These are phyloP conservation scores for Caranx melampygus DNA, from an alignment of 2,113 vertebrate species.

Conservation along the genomic window DNA sequence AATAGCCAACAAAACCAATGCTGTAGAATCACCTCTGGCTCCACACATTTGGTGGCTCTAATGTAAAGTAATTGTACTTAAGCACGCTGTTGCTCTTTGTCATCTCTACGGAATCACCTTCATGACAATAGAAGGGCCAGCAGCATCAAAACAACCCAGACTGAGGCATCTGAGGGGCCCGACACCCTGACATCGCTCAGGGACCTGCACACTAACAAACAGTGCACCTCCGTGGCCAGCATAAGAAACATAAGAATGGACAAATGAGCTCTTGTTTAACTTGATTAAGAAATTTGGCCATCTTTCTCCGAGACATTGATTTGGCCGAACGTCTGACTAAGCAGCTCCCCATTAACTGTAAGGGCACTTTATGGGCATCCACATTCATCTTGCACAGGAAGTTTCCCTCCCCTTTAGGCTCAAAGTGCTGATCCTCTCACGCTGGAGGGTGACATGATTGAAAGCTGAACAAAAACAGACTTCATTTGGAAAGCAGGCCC, in stretches of 20 bases:
- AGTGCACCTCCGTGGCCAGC: neutral
- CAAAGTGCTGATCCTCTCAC: conserved; percentile 61
- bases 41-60: conserved; percentile 1
- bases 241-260: neutral
- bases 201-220: conserved; percentile 1
- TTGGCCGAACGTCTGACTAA: conserved; percentile 56
- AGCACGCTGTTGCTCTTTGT: conserved; percentile 44
- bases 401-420: conserved; percentile 45
- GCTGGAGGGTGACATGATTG: conserved; percentile 40
- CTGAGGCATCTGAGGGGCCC: neutral
- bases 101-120: conserved; percentile 20
- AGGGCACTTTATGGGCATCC: conserved; percentile 59
- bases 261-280: conserved; percentile 44
- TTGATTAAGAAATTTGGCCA: conserved; percentile 59
- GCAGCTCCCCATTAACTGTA: conserved; percentile 60
- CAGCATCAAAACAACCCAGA: conserved; percentile 5
- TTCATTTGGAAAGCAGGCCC: conserved; percentile 20
- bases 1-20: conserved; percentile 70
- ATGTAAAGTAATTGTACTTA: conserved; percentile 50
- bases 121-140: conserved; percentile 25
- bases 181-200: neutral
- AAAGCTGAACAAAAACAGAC: conserved; percentile 33
- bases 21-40: conserved; percentile 56
- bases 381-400: conserved; percentile 54
- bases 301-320: conserved; percentile 54